Percentiles rank a stretch among this genome's conserved stretches.
phyloP scores from a whole-genome alignment of 2,888 invertebrate genomes.

The Smittia aterrima region DNA sequence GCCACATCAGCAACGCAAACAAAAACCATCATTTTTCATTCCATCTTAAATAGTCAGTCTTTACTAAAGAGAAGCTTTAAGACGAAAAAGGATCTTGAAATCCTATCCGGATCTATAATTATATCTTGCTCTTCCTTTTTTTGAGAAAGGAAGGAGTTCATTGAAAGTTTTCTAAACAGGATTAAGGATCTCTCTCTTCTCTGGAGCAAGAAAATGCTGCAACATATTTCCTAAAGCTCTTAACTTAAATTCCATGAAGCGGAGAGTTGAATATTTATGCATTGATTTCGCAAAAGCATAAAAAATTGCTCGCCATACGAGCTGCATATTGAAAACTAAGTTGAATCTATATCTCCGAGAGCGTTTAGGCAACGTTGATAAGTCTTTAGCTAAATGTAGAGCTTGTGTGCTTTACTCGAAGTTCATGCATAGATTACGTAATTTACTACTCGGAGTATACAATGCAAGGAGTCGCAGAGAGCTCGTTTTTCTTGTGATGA shows the following conservation, averaged over 20 bases:
- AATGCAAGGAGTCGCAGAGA: neutral
- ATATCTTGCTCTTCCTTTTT: neutral
- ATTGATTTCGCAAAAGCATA: neutral
- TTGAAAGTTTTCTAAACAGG: neutral
- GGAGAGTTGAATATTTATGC: neutral
- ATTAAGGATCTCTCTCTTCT: neutral
- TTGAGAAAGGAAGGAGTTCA: neutral
- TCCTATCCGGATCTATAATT: neutral
- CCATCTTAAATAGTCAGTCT: neutral
- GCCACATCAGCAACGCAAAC: neutral
- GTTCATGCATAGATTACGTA: constrained; percentile 8
- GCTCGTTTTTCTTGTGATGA: constrained; percentile 8
- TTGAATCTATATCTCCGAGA: too few relatives aligned
- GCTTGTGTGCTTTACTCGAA: neutral
- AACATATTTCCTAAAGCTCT: constrained; percentile 8
- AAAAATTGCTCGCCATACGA: neutral
- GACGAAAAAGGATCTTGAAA: neutral
- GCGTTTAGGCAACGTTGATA: too few relatives aligned
- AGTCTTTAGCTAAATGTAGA: neutral
- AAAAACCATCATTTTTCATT: constrained; percentile 1
- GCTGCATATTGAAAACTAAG: constrained; percentile 7
- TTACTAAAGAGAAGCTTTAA: too few relatives aligned
- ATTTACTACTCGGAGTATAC: neutral
- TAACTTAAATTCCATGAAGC: neutral
- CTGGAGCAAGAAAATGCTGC: neutral